A percentile compares a stretch with the other conserved stretches of the same genome.
These are phyloP conservation scores for Macrotis lagotis DNA, from an alignment of 2,113 vertebrate genomes.

Conservation along the genomic window DNA sequence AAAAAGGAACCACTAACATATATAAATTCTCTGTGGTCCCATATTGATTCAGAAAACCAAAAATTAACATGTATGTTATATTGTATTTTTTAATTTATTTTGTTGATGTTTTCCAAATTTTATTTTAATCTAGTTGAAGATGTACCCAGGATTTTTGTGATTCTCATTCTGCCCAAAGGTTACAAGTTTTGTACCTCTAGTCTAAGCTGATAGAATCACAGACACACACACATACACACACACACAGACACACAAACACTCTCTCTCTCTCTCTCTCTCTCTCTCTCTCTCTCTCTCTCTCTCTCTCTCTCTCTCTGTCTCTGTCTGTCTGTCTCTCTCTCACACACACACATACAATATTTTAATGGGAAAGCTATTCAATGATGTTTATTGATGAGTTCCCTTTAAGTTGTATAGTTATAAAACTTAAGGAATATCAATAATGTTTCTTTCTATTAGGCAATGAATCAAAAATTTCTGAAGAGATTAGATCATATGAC, in stretches of 20 bases:
- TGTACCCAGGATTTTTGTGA: background rate
- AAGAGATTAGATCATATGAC: background rate
- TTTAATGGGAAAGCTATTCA: conserved; percentile 2
- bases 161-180: background rate
- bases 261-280: no score
- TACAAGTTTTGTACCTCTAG: no score
- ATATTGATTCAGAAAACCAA: background rate
- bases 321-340: no score
- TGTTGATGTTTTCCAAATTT: background rate
- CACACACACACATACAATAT: background rate
- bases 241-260: background rate
- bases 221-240: no score
- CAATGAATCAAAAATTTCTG: conserved; percentile 24
- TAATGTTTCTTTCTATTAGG: background rate
- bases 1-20: background rate
- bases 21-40: background rate
- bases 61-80: background rate
- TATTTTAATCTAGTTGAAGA: background rate
- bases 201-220: background rate
- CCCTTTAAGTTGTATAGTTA: background rate
- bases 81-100: background rate
- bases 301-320: no score
- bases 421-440: conserved; percentile 40
- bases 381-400: background rate
- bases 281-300: no score